A percentile compares a stretch with the other conserved stretches of the same genome.
Evolutionary conservation across 2,888 invertebrate species (phyloP).

Genomic region (Thymelicus lineola): DNA sequence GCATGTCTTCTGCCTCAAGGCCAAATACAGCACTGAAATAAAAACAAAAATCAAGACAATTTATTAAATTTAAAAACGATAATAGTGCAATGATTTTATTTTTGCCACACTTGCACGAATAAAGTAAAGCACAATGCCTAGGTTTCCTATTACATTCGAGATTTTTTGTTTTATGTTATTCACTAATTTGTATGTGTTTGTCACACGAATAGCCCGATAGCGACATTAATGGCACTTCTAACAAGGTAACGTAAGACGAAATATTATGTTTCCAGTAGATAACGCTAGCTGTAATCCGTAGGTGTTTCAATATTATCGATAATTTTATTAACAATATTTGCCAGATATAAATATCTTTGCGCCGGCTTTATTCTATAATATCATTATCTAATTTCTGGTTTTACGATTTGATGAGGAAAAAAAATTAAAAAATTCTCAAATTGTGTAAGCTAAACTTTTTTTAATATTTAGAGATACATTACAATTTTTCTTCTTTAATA

Average conservation of each 20-base stretch:
- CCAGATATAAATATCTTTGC: not conserved
- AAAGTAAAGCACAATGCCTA: constrained; percentile 51
- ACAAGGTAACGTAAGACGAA: constrained; percentile 91
- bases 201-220: constrained; percentile 96
- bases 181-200: constrained; percentile 86
- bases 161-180: constrained; percentile 59
- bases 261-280: constrained; percentile 62
- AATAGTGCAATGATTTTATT: constrained; percentile 41
- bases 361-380: not conserved
- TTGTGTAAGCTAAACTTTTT: no score
- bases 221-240: constrained; percentile 97
- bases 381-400: not conserved
- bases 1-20: constrained; percentile 60
- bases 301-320: constrained; percentile 7
- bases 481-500: no score
- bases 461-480: no score
- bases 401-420: not conserved
- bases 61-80: not conserved
- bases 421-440: no score
- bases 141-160: constrained; percentile 27
- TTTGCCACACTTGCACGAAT: constrained; percentile 39
- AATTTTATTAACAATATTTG: not conserved
- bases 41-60: constrained; percentile 22
- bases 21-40: constrained; percentile 15
- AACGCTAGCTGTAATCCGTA: constrained; percentile 44